Evolutionary conservation across 2,888 invertebrate species (phyloP), one percentile per base, ranked within the genome.

Genomic region (Nemapogon koenigi): DNA sequence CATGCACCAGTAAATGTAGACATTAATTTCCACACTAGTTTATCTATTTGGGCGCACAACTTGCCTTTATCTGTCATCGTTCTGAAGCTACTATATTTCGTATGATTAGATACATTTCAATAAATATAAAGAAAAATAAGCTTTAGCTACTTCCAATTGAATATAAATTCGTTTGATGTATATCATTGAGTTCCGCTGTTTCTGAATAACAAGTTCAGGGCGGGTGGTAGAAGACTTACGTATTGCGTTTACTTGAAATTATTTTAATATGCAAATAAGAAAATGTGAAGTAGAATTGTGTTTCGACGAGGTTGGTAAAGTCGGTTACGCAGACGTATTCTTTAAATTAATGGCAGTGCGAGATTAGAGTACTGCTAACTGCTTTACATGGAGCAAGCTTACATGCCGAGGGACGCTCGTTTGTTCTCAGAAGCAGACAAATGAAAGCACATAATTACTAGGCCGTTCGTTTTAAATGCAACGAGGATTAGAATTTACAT

Each of bases 251-350:
- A 70, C 70, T 75, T 57, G 72, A 78, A 76, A 78, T 78, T 71
- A 78, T 76, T 78, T 78, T 78, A 75, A 76, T 76, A 76, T 76
- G 76, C 73, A 76, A 78, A 78, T 78, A 76, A 71, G 73, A 72
- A 76, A 69, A 75, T 75, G 76, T 75, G 70, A 67, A 72, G 67
- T 63, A 65, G 73, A 67, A 76, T 72, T 75, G 68, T 71, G 61
- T 71, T 72, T 66, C 66, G 67, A 69, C 65, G 67, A 62, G 67
- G 35, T 73, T 67, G 63, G 62, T 65, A 58, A 60, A 70, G 68
- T 70, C 55, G 59, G 73, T 70, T 70, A 68, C 69, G 66, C 65
- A 69, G 73, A 72, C 71, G 66, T 75, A 78, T 78, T 76, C 76
- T 75, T 78, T 73, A 73, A 75, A 76, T 76, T 72, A 75, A 78